Evolutionary conservation across 2,797 vertebrate species (phyloP).

Genomic region (Threskiornis aethiopicus): DNA sequence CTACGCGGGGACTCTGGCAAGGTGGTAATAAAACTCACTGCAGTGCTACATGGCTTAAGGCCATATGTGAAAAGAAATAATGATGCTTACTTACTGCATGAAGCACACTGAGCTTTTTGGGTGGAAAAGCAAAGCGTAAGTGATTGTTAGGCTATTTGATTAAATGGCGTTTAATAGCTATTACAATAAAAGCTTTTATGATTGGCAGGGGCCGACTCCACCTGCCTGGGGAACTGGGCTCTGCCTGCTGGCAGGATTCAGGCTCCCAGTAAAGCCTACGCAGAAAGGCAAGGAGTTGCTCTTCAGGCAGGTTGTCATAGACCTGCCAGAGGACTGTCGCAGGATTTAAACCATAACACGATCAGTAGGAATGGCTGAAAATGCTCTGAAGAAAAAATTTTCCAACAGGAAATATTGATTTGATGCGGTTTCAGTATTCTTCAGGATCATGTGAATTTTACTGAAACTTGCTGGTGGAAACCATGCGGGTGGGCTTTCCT

Average conservation of each 20-base stretch:
- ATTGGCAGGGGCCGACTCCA: not conserved
- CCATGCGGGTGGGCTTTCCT: not conserved
- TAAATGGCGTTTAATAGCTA: not conserved
- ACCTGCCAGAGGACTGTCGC: not conserved
- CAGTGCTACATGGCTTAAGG: not conserved
- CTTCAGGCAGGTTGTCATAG: not conserved
- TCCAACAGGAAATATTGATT: not conserved
- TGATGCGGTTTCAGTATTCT: not conserved
- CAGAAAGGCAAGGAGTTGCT: not conserved
- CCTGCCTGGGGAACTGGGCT: not conserved
- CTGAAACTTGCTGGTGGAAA: not conserved
- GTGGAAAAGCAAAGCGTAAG: not conserved
- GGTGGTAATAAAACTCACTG: not conserved
- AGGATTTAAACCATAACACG: not conserved
- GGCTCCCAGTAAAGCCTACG: not conserved
- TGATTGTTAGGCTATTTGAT: not conserved
- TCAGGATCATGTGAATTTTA: not conserved
- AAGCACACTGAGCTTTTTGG: not conserved
- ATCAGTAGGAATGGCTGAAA: not conserved
- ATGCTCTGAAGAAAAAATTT: not conserved
- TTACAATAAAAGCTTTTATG: not conserved
- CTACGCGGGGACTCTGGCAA: accelerated
- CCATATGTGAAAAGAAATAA: not conserved
- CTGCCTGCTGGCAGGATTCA: not conserved
- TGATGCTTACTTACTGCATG: not conserved